Evolutionary conservation across 2,797 vertebrate species (phyloP).

Genomic region (Acestrorhynchus altus): DNA sequence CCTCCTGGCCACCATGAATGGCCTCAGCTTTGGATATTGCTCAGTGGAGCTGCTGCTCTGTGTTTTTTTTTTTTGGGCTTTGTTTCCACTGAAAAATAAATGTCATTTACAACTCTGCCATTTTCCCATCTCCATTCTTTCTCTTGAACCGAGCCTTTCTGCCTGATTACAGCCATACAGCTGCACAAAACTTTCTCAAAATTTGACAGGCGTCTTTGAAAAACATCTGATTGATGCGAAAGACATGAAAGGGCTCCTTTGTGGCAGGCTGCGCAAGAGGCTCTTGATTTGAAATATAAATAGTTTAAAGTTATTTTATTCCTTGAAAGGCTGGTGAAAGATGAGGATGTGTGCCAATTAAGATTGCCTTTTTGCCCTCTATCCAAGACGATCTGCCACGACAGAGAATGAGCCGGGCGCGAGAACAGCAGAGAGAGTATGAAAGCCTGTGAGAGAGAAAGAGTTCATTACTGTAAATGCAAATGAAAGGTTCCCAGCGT

Average conservation of each 20-base stretch:
- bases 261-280: conserved; percentile 65
- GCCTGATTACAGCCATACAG: conserved; percentile 69
- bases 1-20: not conserved
- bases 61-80: not conserved
- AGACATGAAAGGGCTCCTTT: conserved; percentile 68
- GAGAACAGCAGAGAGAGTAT: conserved; percentile 61
- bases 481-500: conserved; percentile 67
- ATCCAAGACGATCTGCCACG: conserved; percentile 66
- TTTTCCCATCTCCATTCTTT: conserved; percentile 20
- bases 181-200: conserved; percentile 40
- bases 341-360: conserved; percentile 77
- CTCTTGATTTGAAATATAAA: conserved; percentile 75
- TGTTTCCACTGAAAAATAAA: conserved; percentile 15
- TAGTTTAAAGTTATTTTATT: conserved; percentile 75
- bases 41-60: not conserved
- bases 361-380: conserved; percentile 75
- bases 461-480: conserved; percentile 76
- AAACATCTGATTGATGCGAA: conserved; percentile 57
- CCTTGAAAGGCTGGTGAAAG: conserved; percentile 62
- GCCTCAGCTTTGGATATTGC: conserved; percentile 1
- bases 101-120: conserved; percentile 6
- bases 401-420: conserved; percentile 50
- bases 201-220: conserved; percentile 57
- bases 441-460: conserved; percentile 55
- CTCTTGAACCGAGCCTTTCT: conserved; percentile 47